Conservation (phyloP, 2,797 vertebrate species). For the Myiothlypis chrysogaster region DNA sequence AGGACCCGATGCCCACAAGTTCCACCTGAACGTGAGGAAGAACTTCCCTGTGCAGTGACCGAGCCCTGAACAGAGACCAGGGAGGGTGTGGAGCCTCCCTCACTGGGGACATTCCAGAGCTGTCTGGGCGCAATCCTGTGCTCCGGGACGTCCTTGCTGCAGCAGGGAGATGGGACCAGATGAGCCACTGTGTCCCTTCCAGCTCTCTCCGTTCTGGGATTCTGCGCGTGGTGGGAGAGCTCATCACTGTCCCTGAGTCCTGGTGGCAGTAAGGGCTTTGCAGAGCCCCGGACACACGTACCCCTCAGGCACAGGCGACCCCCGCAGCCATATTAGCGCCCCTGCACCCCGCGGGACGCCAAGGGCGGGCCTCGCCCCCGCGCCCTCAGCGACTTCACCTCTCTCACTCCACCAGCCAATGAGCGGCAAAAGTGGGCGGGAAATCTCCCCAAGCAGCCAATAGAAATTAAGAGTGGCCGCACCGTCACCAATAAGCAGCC, state of each 20-base stretch:
- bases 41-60: neutral
- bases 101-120: neutral
- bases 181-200: neutral
- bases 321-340: neutral
- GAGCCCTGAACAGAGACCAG: neutral
- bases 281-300: rapidly evolving
- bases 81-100: neutral
- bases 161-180: neutral
- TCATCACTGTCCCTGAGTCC: rapidly evolving
- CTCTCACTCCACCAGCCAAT: neutral
- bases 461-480: rapidly evolving
- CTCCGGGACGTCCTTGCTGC: neutral
- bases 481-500: rapidly evolving
- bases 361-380: rapidly evolving
- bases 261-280: rapidly evolving
- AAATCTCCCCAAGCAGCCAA: rapidly evolving
- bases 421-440: rapidly evolving
- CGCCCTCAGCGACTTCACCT: rapidly evolving
- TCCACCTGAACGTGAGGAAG: no score
- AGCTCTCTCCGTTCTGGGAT: neutral
- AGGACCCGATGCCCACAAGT: no score
- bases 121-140: rapidly evolving
- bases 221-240: neutral
- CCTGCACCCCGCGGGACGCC: rapidly evolving
- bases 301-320: rapidly evolving